Percentiles rank a stretch among this genome's conserved stretches.
Evolutionary conservation across 1,140 invertebrate species (phyloP).

Genomic region (Trialeurodes vaporariorum): DNA sequence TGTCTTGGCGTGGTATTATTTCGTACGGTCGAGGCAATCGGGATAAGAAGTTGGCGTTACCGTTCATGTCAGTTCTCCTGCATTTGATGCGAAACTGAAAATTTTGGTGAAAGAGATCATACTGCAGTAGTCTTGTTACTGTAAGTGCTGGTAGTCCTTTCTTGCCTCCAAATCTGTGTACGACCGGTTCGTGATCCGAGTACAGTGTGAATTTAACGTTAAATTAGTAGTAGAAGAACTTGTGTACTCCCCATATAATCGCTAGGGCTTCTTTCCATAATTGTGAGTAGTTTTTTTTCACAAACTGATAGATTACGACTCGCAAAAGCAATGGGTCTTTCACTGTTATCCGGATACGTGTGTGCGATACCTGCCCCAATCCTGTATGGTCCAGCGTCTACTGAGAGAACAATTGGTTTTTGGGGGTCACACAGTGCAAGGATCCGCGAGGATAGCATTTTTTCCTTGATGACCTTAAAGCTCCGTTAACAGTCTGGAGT

Average conservation of each 20-base stretch:
- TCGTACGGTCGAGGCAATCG: not conserved
- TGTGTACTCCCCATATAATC: constrained; percentile 32
- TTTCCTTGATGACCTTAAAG: too few relatives aligned
- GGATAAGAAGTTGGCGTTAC: constrained; percentile 14
- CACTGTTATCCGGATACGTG: constrained; percentile 15
- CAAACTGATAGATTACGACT: constrained; percentile 31
- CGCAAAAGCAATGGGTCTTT: constrained; percentile 36
- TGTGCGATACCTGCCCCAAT: not conserved
- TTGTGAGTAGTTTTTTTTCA: constrained; percentile 30
- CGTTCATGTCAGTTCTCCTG: constrained; percentile 7
- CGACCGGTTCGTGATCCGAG: constrained; percentile 6
- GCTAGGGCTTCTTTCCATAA: constrained; percentile 37
- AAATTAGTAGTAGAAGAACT: constrained; percentile 30
- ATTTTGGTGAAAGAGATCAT: constrained; percentile 9
- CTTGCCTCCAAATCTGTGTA: constrained; percentile 12
- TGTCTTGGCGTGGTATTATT: too few relatives aligned
- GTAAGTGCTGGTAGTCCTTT: constrained; percentile 7
- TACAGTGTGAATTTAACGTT: constrained; percentile 4
- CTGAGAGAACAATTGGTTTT: not conserved
- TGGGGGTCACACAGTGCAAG: too few relatives aligned
- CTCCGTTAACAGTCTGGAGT: too few relatives aligned
- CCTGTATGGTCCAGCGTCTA: not conserved
- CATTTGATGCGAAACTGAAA: constrained; percentile 15
- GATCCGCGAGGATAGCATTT: too few relatives aligned
- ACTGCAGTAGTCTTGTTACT: constrained; percentile 11